Evolutionary conservation across 2,888 invertebrate genomes (phyloP), one percentile per base, ranked within the genome.

Genomic region (Apamea sordens): DNA sequence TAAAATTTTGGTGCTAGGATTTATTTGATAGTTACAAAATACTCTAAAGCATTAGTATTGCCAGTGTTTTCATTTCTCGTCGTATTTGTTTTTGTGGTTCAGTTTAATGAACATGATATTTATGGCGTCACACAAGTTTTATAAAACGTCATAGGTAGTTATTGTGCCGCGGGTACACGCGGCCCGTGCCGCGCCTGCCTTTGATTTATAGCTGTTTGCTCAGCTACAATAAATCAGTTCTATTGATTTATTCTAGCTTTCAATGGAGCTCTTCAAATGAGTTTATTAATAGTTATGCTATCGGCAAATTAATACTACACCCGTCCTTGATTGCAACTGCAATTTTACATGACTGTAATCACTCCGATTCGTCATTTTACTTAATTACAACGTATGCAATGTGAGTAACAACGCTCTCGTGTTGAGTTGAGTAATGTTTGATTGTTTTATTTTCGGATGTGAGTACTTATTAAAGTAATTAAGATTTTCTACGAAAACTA

Each of bases 171-270:
- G 59, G 41, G 36, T 77, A 74, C 78, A 86, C 79, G 83, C 67
- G 75, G 77, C 72, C 80, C 74, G 85, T 79, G 82, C 84, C 86
- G 84, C 89, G 86, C 86, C 89, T 87, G 85, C 79, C 84, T 90
- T 89, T 96, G 95, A 96, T 95, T 95, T 95, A 96, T 95, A 90
- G 92, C 91, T 94, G 93, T 95, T 95, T 95, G 92, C 88, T 88
- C 89, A 84, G 88, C 88, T 84, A 90, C 93, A 92, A 95, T 95
- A 95, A 95, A 95, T 95, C 94, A 94, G 90, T 90, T 92, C 86
- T 92, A 94, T 95, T 95, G 94, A 94, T 94, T 95, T 92, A 93
- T 93, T 91, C 90, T 89, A 89, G 87, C 86, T 87, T 89, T 88
- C 85, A 79, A 88, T 88, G 63, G 82, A 82, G 81, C 83, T 88